Evolutionary conservation across 2,797 vertebrate species (phyloP), one percentile per base, ranked within the genome.

Genomic region (Sebastes kiyomatsui): DNA sequence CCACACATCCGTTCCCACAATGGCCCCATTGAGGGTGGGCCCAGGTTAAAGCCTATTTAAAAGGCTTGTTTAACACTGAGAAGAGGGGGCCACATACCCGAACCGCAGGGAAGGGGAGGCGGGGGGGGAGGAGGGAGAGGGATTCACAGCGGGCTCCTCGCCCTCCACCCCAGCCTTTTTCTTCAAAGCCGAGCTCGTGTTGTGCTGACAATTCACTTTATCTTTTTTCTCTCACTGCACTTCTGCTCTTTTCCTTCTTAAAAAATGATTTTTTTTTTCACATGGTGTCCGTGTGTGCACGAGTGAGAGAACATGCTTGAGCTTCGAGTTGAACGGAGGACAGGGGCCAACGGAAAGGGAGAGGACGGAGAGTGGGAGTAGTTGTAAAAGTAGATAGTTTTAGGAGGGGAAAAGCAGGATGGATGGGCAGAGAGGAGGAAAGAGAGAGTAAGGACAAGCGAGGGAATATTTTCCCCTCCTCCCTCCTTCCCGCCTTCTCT

Each of bases 1-100:
- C 93, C 93, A 96, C 95, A 96, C 94, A 95, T 95, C 93, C 94
- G 92, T 87, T 94, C 94, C 91, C 93, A 96, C 95, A 96, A 96
- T 95, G 94, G 90, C 86, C 88, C 94, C 93, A 92, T 94, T 95
- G 94, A 96, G 92, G 94, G 91, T 85, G 92, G 92, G 88, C 92
- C 92, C 94, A 95, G 95, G 95, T 96, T 95, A 94, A 95, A 94
- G 93, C 93, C 93, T 86, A 88, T 94, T 95, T 95, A 91, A 95
- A 95, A 95, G 93, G 91, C 93, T 94, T 95, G 95, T 95, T 95
- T 93, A 94, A 95, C 91, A 93, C 93, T 60, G 85, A 89, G 93
- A 90, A 94, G 93, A 93, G 93, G 89, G 52, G 93, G 93, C 93
- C 84, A 81, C 92, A 94, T 93, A 94, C 90, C 92, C 93, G 30